phyloP scores from a whole-genome alignment of 2,888 invertebrate genomes.

The Schizotus pectinicornis region DNA sequence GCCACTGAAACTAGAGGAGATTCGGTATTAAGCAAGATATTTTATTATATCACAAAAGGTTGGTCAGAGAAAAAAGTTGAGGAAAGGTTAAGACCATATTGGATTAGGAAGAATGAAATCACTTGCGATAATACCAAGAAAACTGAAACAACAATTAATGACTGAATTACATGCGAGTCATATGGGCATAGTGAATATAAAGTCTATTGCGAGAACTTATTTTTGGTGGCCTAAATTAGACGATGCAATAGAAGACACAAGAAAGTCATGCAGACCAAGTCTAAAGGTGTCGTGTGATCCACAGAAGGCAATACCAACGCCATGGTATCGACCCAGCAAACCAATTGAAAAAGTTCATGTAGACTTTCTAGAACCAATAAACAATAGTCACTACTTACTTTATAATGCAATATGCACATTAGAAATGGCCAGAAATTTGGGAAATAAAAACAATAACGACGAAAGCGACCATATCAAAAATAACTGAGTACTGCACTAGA shows the following conservation, averaged over 20 bases:
- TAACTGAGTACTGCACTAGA: too few relatives aligned
- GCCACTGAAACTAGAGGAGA: constrained; percentile 3
- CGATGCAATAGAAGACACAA: too few relatives aligned
- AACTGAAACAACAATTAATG: constrained; percentile 3
- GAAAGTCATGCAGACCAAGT: too few relatives aligned
- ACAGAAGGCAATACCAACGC: background rate
- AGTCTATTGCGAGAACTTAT: too few relatives aligned
- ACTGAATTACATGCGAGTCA: background rate
- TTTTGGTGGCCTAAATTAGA: too few relatives aligned
- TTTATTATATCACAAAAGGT: constrained; percentile 7
- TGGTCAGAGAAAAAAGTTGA: constrained; percentile 4
- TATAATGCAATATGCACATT: background rate
- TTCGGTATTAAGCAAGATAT: constrained; percentile 1
- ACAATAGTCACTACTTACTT: background rate
- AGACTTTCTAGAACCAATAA: background rate
- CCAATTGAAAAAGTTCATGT: background rate
- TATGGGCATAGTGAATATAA: too few relatives aligned
- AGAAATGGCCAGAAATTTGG: background rate
- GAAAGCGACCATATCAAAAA: too few relatives aligned
- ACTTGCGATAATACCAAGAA: constrained; percentile 13
- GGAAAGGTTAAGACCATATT: constrained; percentile 9
- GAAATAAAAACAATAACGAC: background rate
- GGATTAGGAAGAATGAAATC: constrained; percentile 9
- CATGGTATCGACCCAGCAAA: background rate
- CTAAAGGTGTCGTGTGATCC: background rate